Conservation (phyloP, 2,888 invertebrate genomes). For the Orthosia gracilis region DNA sequence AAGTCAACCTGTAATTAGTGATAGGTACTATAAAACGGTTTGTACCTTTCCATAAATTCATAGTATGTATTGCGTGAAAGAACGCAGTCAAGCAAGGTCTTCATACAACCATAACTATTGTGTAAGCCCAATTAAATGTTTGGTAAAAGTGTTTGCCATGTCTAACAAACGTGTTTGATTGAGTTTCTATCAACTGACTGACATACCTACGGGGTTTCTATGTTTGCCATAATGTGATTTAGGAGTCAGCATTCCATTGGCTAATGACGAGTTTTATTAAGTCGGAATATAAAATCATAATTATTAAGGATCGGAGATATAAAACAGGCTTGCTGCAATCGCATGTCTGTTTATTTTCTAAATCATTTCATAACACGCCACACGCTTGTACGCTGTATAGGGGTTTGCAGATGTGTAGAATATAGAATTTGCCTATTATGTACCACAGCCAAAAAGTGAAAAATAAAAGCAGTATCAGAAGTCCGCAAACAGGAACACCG, state of each 20-base stretch:
- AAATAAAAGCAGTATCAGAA: too few species aligned
- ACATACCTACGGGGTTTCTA: slow-evolving; percentile 3
- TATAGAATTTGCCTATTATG: too few species aligned
- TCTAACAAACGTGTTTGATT: slow-evolving; percentile 39
- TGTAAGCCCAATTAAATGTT: slow-evolving; percentile 49
- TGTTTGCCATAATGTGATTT: slow-evolving; percentile 15
- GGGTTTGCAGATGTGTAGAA: too few species aligned
- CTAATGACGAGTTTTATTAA: neutral
- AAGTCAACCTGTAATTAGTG: too few species aligned
- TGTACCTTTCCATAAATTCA: neutral
- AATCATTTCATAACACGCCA: too few species aligned
- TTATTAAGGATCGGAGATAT: too few species aligned
- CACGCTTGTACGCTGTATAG: too few species aligned
- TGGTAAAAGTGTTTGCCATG: slow-evolving; percentile 40
- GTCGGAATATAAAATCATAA: too few species aligned
- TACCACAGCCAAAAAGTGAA: too few species aligned
- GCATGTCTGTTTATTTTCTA: too few species aligned
- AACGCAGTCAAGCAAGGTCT: slow-evolving; percentile 7
- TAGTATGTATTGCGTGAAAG: slow-evolving; percentile 1
- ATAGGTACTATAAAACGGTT: neutral
- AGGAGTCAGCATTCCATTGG: neutral
- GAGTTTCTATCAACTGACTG: slow-evolving; percentile 37
- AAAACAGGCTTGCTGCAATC: too few species aligned
- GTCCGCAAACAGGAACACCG: too few species aligned
- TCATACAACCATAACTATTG: slow-evolving; percentile 8